Evolutionary conservation across 2,797 vertebrate genomes (phyloP).

Genomic region (Apodemus agrarius): DNA sequence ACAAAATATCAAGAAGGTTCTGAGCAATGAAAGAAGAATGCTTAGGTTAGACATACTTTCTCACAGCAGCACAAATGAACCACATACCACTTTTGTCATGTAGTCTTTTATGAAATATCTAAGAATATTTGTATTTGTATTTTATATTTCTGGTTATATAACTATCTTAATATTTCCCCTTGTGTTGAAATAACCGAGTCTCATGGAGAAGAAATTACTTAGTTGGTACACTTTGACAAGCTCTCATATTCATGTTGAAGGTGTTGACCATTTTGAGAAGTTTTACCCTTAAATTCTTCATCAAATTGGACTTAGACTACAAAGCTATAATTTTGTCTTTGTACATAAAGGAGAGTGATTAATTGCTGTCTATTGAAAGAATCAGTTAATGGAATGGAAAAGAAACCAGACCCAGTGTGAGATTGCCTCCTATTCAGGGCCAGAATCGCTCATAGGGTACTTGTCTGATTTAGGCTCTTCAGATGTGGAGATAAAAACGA

Average conservation of each 20-base stretch:
- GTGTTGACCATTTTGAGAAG: slow-evolving; percentile 30
- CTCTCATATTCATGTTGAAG: slow-evolving; percentile 54
- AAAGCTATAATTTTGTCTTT: slow-evolving; percentile 69
- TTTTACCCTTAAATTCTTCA: slow-evolving; percentile 60
- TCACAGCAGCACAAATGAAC: not conserved
- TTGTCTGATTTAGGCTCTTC: slow-evolving; percentile 76
- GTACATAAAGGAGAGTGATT: slow-evolving; percentile 64
- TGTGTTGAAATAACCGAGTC: slow-evolving; percentile 37
- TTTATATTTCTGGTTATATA: not conserved
- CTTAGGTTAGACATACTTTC: not conserved
- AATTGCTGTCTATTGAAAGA: slow-evolving; percentile 77
- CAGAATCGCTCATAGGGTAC: slow-evolving; percentile 52
- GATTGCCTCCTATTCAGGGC: slow-evolving; percentile 64
- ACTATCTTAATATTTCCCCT: not conserved
- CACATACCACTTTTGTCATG: not conserved
- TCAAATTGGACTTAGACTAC: slow-evolving; percentile 50
- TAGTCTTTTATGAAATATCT: slow-evolving; percentile 4
- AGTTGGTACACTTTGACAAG: slow-evolving; percentile 16
- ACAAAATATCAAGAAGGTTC: not conserved
- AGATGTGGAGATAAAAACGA: slow-evolving; percentile 69
- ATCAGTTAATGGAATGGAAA: slow-evolving; percentile 73
- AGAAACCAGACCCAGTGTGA: slow-evolving; percentile 60
- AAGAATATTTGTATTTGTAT: not conserved
- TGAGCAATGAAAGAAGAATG: not conserved
- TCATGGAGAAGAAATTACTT: not conserved